Conservation (phyloP, 1,140 invertebrate species). For the Aphelenchoides besseyi region DNA sequence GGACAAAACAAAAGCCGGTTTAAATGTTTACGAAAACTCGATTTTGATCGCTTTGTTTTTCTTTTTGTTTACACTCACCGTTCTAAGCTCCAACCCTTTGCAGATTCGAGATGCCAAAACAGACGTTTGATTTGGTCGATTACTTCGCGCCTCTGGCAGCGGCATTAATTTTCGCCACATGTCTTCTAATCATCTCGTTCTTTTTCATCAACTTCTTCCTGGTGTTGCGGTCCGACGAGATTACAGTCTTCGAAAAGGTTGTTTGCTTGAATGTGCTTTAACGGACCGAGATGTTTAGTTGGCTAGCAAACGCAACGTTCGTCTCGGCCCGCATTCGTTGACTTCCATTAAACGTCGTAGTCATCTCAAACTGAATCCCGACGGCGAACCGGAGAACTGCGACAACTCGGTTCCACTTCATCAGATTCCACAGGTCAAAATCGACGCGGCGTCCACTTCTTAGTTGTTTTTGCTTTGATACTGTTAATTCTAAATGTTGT, state of each 20-base stretch:
- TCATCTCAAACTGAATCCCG: background rate
- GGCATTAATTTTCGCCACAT: conserved; percentile 25
- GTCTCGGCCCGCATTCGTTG: conserved; percentile 4
- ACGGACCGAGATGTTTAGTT: conserved; percentile 17
- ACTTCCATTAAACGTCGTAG: conserved; percentile 10
- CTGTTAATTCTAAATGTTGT: too few species aligned
- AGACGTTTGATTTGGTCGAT: conserved; percentile 28
- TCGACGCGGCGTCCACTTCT: conserved; percentile 15
- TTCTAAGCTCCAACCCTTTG: too few species aligned
- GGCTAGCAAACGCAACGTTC: conserved; percentile 9
- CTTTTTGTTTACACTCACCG: too few species aligned
- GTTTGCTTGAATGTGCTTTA: background rate
- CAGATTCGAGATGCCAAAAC: conserved; percentile 35
- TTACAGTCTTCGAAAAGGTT: conserved; percentile 37
- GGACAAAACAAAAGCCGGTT: too few species aligned
- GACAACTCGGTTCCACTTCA: background rate
- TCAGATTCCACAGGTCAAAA: conserved; percentile 15
- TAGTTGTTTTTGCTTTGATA: too few species aligned
- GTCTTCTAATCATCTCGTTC: conserved; percentile 28
- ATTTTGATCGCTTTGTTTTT: too few species aligned
- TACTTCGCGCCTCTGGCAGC: conserved; percentile 28
- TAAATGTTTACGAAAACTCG: too few species aligned
- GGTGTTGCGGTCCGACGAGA: conserved; percentile 33
- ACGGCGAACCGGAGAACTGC: background rate
- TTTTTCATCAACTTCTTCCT: conserved; percentile 32